Percentiles rank a stretch among this genome's conserved stretches.
Evolutionary conservation across 1,140 invertebrate genomes (phyloP).

Genomic region (Forficula auricularia): DNA sequence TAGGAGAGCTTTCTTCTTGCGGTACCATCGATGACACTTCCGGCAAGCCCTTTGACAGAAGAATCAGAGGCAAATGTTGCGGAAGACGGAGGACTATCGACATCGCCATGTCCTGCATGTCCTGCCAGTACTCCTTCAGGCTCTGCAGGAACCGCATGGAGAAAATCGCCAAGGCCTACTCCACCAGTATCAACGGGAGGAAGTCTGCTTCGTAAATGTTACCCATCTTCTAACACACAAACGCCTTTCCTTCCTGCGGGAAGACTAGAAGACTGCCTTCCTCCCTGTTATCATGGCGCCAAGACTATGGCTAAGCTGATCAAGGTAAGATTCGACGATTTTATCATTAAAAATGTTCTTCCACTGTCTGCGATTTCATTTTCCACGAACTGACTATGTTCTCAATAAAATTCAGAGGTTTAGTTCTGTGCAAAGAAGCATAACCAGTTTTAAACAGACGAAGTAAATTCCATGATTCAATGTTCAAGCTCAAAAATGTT

Average conservation of each 20-base stretch:
- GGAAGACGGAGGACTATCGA: constrained; percentile 15
- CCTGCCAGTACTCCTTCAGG: constrained; percentile 3
- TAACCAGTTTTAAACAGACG: too few species aligned
- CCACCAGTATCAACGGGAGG: constrained; percentile 9
- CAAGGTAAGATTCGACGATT: too few species aligned
- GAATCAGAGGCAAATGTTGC: constrained; percentile 18
- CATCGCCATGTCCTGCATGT: constrained; percentile 8
- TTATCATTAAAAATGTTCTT: too few species aligned
- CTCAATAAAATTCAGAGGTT: too few species aligned
- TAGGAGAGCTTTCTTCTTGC: constrained; percentile 23
- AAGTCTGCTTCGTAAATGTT: constrained; percentile 21
- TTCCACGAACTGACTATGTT: too few species aligned
- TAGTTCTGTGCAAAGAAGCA: too few species aligned
- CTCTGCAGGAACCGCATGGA: constrained; percentile 8
- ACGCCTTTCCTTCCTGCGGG: constrained; percentile 20
- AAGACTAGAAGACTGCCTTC: constrained; percentile 29
- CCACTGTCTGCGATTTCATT: too few species aligned
- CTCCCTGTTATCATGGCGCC: constrained; percentile 33
- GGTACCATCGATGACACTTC: constrained; percentile 22
- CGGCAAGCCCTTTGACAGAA: constrained; percentile 21
- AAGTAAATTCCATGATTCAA: too few species aligned
- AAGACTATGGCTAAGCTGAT: constrained; percentile 38
- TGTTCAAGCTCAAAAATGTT: too few species aligned
- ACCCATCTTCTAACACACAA: constrained; percentile 19
- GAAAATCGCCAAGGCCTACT: background rate